A percentile compares a stretch with the other conserved stretches of the same genome.
phyloP scores from a whole-genome alignment of 2,113 vertebrate species.

The Varanus salvator region DNA sequence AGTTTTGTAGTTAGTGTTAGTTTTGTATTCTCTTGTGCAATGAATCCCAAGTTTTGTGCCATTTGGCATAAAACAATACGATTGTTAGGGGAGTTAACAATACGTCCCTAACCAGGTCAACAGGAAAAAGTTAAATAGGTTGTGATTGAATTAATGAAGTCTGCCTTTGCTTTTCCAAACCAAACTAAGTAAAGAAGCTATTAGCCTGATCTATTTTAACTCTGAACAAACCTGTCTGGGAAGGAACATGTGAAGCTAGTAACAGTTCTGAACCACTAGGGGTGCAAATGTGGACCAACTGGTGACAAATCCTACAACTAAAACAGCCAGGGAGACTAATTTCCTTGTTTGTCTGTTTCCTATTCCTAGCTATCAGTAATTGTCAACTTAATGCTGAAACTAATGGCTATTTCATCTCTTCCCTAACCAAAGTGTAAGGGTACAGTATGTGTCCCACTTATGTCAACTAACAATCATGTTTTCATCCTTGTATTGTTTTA shows the following conservation, averaged over 20 bases:
- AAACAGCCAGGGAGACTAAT: neutral
- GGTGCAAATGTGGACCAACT: neutral
- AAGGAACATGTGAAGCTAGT: neutral
- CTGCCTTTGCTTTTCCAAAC: neutral
- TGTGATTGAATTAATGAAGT: neutral
- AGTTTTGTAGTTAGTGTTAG: too few relatives aligned
- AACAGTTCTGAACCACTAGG: neutral
- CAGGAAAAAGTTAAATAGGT: neutral
- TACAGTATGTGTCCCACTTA: neutral
- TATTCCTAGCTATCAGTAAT: neutral
- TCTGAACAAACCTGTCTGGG: neutral
- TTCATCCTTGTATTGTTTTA: conserved; percentile 41
- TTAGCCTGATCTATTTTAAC: neutral
- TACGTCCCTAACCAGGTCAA: neutral
- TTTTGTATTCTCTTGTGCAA: too few relatives aligned
- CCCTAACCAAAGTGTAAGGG: neutral
- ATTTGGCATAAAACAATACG: too few relatives aligned
- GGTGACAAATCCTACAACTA: neutral
- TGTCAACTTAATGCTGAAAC: neutral
- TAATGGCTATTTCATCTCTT: neutral
- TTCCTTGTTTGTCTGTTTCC: neutral
- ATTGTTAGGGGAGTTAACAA: too few relatives aligned
- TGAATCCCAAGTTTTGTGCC: too few relatives aligned
- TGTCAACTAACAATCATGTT: neutral
- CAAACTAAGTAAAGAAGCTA: neutral